Base-by-base conservation (phyloP, 1,140 invertebrate species). In the Cotesia chilonis region DNA sequence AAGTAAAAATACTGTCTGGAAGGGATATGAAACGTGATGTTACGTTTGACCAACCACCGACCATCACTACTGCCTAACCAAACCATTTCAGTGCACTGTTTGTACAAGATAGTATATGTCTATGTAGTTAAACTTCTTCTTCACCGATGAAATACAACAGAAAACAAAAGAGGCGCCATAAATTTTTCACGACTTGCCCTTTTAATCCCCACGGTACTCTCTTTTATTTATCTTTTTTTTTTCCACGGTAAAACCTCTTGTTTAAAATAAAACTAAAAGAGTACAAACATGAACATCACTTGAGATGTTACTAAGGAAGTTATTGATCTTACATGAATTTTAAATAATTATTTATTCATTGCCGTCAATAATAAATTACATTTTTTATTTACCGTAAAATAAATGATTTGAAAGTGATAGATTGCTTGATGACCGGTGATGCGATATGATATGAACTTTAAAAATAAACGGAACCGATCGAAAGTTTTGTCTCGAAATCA, bases 101-200 rank as follows among this genome's bases (percentile, higher is more conserved):
- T 28, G 41, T 47, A 47, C 41, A 47, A 47, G 41, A 47, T 47
- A 47, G 41, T 47, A 47, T 9, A 47, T 47, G 10, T 47, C 6
- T 47, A 47, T 47, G 5, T 47, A 47, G 41, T 47, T 47, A 5
- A 41, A 41, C 59, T 4, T 20, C 14, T 68, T 51, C 14, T 55
- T 36, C 17, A 52, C 60, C 68, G 59, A 61, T 72, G 70, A 72
- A 67, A 72, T 66, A 72, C 66, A 35, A 68, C 66, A 12, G n/a
- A 28, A 68, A 68, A 54, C 51, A 68, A 73, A 74, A 59, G 68
- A 51, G 38, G 51, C 41, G 47, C 70, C 70, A 75, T 69, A 75
- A 75, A 75, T 75, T 75, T 75, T 72, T 72, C 57, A 69, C 59
- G 70, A 75, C 68, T 3, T 28, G 35, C 14, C 36, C 64, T 47